phyloP scores from a whole-genome alignment of 2,797 vertebrate genomes.

The Brachyalestes nurse region DNA sequence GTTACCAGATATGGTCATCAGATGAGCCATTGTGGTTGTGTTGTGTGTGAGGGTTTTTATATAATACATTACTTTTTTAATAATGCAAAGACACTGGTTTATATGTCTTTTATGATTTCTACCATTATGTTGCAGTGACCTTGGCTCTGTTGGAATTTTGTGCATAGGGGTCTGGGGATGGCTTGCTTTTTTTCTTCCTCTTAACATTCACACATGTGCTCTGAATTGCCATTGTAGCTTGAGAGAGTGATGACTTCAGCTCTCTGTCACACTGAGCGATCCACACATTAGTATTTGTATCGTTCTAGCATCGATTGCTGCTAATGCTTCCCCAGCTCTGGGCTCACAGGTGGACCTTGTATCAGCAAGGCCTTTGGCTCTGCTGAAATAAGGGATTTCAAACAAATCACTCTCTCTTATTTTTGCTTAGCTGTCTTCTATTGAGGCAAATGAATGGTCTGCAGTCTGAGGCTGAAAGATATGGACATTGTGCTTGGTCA shows the following conservation, averaged over 20 bases:
- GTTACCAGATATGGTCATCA: too few species aligned
- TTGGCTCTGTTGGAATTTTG: too few species aligned
- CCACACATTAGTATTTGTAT: conserved; percentile 63
- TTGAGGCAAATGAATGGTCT: background rate
- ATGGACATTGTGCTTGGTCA: background rate
- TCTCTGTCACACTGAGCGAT: conserved; percentile 66
- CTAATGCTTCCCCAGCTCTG: conserved; percentile 50
- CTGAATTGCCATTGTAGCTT: conserved; percentile 38
- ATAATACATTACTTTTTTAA: too few species aligned
- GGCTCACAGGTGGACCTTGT: conserved; percentile 30
- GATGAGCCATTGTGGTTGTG: too few species aligned
- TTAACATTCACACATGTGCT: conserved; percentile 61
- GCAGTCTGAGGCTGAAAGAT: background rate
- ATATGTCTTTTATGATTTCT: too few species aligned
- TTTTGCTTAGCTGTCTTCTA: background rate
- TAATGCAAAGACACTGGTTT: too few species aligned
- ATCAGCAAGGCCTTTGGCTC: background rate
- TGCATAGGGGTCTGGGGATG: too few species aligned
- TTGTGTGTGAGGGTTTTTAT: too few species aligned
- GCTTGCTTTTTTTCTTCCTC: conserved; percentile 53
- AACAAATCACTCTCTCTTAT: background rate
- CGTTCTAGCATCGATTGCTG: conserved; percentile 47
- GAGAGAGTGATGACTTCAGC: conserved; percentile 62
- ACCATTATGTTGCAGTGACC: too few species aligned
- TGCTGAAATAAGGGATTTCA: conserved; percentile 1